Evolutionary conservation across 1,140 invertebrate species (phyloP), one percentile per base, ranked within the genome.

Genomic region (Nymphalis io): DNA sequence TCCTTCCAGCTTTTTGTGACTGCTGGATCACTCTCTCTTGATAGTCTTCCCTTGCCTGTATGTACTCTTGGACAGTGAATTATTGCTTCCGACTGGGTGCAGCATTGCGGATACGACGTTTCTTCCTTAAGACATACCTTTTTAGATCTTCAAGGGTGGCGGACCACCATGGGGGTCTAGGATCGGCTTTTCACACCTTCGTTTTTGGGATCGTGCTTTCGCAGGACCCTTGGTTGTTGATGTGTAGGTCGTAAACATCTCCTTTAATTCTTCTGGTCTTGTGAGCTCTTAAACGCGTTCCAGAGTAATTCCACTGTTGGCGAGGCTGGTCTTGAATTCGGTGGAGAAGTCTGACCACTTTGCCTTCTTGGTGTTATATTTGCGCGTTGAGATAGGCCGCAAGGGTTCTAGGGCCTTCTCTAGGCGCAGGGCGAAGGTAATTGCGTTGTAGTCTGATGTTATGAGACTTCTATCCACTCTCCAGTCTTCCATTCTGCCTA

Each of bases 1-100:
- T 79, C 72, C 44, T 74, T 81, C 79, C 76, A 81, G 48, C 73
- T 79, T 8, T 67, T 16, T 0, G 64, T 75, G 51, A 69, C 61
- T 0, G 73, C 70, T 3, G 72, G 48, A 18, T n/a, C 13, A n/a
- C 5, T 55, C 55, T 53, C 3, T 13, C 0, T 60, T 48, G 58
- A n/a, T 80, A 80, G 0, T 4, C 15, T 10, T 62, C 18, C 40
- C 64, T 77, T 0, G 70, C 59, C 33, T 69, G 8, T 8, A 55
- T n/a, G 38, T 79, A 79, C 12, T 75, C 68, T 3, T n/a, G n/a
- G n/a, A n/a, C n/a, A n/a, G n/a, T n/a, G n/a, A n/a, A n/a, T n/a
- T n/a, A n/a, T n/a, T n/a, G n/a, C n/a, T n/a, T n/a, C n/a, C n/a
- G n/a, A n/a, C n/a, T n/a, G n/a, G n/a, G n/a, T n/a, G n/a, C n/a